phyloP scores from a whole-genome alignment of 2,797 vertebrate genomes.

The Monodelphis domestica region DNA sequence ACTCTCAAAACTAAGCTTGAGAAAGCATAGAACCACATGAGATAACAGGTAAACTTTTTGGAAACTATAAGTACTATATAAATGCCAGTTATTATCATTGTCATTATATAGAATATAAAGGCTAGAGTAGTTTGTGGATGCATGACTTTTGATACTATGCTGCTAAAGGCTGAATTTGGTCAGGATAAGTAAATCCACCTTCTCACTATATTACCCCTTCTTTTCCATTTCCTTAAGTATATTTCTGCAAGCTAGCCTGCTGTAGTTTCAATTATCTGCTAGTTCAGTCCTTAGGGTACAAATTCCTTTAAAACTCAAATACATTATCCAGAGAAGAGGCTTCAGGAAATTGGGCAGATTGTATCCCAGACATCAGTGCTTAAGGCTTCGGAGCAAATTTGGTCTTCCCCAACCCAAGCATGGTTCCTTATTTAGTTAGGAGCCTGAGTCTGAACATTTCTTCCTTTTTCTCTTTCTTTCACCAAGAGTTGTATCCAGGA shows the following conservation, averaged over 20 bases:
- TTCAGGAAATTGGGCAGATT: conserved; percentile 75
- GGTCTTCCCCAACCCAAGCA: conserved; percentile 44
- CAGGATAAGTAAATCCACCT: conserved; percentile 56
- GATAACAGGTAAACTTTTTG: neutral
- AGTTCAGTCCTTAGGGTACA: conserved; percentile 79
- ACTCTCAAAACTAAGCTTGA: neutral
- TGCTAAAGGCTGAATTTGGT: conserved; percentile 55
- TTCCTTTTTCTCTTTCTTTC: conserved; percentile 69
- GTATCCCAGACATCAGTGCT: conserved; percentile 58
- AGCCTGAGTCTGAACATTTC: conserved; percentile 53
- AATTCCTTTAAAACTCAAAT: conserved; percentile 78
- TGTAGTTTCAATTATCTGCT: conserved; percentile 78
- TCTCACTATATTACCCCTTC: neutral
- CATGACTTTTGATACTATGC: conserved; percentile 28
- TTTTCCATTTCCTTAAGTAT: conserved; percentile 2
- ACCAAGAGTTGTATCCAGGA: conserved; percentile 58
- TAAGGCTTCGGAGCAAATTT: conserved; percentile 69
- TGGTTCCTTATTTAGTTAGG: conserved; percentile 31
- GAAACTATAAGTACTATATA: neutral
- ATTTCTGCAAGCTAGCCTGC: neutral
- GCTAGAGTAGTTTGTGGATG: conserved; percentile 2
- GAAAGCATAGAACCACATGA: neutral
- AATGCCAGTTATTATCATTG: neutral
- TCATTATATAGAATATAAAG: neutral
- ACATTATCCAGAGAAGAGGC: conserved; percentile 72